phyloP scores from a whole-genome alignment of 2,113 vertebrate genomes.

The Varanus salvator region DNA sequence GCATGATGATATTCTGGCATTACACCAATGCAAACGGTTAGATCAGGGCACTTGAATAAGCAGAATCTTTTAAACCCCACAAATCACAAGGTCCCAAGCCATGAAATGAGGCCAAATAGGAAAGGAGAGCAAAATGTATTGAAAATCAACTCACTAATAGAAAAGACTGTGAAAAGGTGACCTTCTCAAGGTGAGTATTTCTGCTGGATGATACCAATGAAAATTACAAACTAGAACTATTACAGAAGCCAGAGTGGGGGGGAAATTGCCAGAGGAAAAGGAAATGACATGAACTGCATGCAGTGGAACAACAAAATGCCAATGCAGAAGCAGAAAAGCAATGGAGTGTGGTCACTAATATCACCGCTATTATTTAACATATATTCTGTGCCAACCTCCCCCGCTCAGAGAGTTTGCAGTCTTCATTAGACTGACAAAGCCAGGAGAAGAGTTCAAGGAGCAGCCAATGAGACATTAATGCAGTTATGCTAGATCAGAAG shows the following conservation, averaged over 20 bases:
- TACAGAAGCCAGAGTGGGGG: constrained; percentile 5
- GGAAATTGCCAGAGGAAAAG: constrained; percentile 16
- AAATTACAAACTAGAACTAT: constrained; percentile 21
- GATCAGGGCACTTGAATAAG: background rate
- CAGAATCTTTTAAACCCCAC: constrained; percentile 45
- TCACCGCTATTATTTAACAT: background rate
- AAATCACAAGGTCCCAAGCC: constrained; percentile 32
- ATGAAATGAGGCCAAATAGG: constrained; percentile 35
- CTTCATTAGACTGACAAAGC: background rate
- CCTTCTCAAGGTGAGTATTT: constrained; percentile 41
- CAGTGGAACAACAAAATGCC: constrained; percentile 50
- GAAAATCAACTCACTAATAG: constrained; percentile 37
- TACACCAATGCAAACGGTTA: constrained; percentile 2
- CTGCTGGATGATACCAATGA: constrained; percentile 47
- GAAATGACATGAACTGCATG: constrained; percentile 39
- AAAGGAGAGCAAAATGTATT: constrained; percentile 38
- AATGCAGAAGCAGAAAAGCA: constrained; percentile 33
- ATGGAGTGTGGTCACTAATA: background rate
- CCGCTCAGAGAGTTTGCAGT: background rate
- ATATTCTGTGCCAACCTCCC: background rate
- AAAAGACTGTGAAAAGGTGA: constrained; percentile 14
- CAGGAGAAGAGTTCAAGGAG: background rate
- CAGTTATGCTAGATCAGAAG: background rate
- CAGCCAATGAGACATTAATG: background rate
- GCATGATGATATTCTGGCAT: background rate